A percentile compares a stretch with the other conserved stretches of the same genome.
Conservation (phyloP, 2,888 invertebrate species). For the Orgyia antiqua region DNA sequence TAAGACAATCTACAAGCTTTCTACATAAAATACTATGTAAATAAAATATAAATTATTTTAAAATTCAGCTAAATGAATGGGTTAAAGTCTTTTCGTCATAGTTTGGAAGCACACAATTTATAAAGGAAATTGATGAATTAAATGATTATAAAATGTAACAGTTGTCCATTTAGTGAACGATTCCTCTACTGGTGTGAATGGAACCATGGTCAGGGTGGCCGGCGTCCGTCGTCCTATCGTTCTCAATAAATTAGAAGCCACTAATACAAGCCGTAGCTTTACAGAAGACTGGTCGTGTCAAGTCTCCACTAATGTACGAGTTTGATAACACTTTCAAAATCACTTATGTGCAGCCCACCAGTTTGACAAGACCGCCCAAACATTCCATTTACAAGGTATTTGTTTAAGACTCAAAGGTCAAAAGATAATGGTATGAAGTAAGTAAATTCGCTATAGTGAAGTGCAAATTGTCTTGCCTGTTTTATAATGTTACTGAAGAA, state of each 20-base stretch:
- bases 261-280: conserved; percentile 72
- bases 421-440: conserved; percentile 18
- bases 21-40: no score
- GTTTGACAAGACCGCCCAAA: conserved; percentile 29
- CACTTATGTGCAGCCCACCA: conserved; percentile 52
- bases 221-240: conserved; percentile 73
- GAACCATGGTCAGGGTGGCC: conserved; percentile 71
- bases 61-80: no score
- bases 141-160: conserved; percentile 17
- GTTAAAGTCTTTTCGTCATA: no score
- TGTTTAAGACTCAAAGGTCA: conserved; percentile 19
- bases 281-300: conserved; percentile 75
- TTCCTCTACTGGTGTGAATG: conserved; percentile 64
- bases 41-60: no score
- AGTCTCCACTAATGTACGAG: conserved; percentile 71
- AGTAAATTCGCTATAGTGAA: conserved; percentile 49
- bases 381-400: conserved; percentile 1
- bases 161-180: conserved; percentile 26
- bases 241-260: conserved; percentile 75
- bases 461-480: conserved; percentile 50
- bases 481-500: conserved; percentile 65
- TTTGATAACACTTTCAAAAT: conserved; percentile 70
- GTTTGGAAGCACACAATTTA: no score
- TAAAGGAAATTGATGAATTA: conserved; percentile 1
- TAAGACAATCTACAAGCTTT: no score